phyloP scores from a whole-genome alignment of 2,113 vertebrate genomes.

The Chionomys nivalis region DNA sequence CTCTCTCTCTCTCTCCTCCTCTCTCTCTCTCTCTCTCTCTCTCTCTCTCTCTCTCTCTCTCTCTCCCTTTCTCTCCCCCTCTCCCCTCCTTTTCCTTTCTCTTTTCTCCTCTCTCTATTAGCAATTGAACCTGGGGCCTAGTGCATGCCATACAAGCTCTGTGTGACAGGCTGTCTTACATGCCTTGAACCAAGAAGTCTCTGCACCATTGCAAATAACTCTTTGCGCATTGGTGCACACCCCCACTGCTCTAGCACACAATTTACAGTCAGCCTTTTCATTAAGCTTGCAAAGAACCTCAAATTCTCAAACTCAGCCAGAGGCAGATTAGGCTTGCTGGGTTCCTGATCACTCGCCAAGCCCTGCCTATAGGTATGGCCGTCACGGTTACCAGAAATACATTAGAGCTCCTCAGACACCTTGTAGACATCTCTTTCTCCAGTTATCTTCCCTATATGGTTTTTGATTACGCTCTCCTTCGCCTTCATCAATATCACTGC shows the following conservation, averaged over 20 bases:
- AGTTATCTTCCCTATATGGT: background rate
- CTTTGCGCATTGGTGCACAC: background rate
- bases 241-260: background rate
- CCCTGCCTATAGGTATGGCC: background rate
- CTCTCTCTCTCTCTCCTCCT: too few species aligned
- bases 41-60: background rate
- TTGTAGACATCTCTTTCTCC: background rate
- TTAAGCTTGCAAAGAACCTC: background rate
- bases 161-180: background rate
- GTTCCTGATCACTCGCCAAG: background rate
- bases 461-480: background rate
- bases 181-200: background rate
- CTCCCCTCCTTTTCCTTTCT: background rate
- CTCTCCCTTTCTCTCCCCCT: too few species aligned
- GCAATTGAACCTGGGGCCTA: background rate
- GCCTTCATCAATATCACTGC: background rate
- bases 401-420: background rate
- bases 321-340: background rate
- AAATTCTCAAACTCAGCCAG: background rate
- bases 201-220: background rate
- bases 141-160: background rate
- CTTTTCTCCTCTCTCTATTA: background rate
- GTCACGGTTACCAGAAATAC: background rate
- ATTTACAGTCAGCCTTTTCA: background rate
- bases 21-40: background rate